Base-by-base conservation (phyloP, 2,797 vertebrate genomes). In the Falco peregrinus region DNA sequence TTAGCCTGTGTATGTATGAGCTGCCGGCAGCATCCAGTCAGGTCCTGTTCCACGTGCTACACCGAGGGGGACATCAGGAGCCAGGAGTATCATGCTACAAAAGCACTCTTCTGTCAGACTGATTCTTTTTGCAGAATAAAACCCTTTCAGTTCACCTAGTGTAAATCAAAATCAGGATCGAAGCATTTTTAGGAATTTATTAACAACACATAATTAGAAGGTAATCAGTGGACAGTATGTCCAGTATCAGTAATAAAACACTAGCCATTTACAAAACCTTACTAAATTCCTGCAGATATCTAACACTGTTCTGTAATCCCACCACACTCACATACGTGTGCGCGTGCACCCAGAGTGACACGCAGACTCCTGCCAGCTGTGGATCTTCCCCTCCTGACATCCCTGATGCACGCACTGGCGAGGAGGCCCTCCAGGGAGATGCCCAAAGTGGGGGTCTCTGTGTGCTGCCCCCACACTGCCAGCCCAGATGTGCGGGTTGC, bases 261-360 rank as follows among this genome's bases (percentile, higher is more conserved):
- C 22, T 8, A 50, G 13, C 0, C 14, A 22, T 39, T 75, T 95
- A 45, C 28, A 77, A 64, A 33, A 33, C 48, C 25, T 60, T 43
- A 25, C 4, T 41, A 20, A 74, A 74, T 56, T 68, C 77, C 17
- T 78, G 0, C 17, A 28, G 16, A 25, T 59, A 39, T 67, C 39
- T 77, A 17, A 10, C 26, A 16, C 14, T 16, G 5, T 70, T 79
- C 33, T 61, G 20, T 59, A 63, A 39, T 25, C 43, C 59, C 65
- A 10, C 28, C 54, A 3, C 20, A 8, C 56, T 79, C 21, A 19
- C 12, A 8, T 31, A 0, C 33, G 41, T 39, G 3, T 17, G 2
- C 2, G 4, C 20, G 28, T 7, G 4, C 20, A 14, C 6, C 7
- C 13, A 16, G 0, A 24, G n/a, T 28, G 57, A 17, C 0, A 0